A percentile compares a stretch with the other conserved stretches of the same genome.
Evolutionary conservation across 2,797 vertebrate genomes (phyloP).

Genomic region (Pseudochirops corinnae): DNA sequence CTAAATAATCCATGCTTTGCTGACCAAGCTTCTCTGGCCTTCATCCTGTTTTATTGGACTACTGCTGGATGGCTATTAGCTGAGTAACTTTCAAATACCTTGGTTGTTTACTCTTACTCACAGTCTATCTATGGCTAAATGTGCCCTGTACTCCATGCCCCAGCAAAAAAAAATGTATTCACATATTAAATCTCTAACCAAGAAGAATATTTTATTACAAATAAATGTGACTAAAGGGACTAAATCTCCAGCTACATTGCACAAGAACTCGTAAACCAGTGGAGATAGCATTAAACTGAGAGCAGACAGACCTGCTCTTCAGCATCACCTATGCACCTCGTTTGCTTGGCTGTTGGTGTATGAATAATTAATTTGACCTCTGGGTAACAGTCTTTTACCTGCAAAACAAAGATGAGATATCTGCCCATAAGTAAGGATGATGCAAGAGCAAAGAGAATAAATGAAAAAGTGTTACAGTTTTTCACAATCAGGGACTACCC

Average conservation of each 20-base stretch:
- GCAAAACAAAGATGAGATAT: neutral
- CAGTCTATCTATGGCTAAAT: slow-evolving; percentile 26
- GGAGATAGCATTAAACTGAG: neutral
- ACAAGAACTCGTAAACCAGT: neutral
- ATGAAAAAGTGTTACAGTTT: neutral
- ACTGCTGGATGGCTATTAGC: slow-evolving; percentile 61
- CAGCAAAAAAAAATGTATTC: neutral
- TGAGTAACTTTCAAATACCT: slow-evolving; percentile 50
- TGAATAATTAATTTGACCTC: neutral
- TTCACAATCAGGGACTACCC: neutral
- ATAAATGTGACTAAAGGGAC: slow-evolving; percentile 44
- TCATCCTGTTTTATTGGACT: slow-evolving; percentile 68
- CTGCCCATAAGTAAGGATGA: neutral
- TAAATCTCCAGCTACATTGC: neutral
- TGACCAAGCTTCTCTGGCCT: slow-evolving; percentile 77
- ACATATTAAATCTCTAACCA: slow-evolving; percentile 8
- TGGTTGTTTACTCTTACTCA: slow-evolving; percentile 53
- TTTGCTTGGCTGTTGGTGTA: neutral
- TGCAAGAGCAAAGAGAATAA: neutral
- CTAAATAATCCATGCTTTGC: slow-evolving; percentile 76
- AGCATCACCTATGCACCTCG: neutral
- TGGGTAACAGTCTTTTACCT: neutral
- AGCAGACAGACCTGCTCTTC: neutral
- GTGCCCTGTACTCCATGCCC: neutral
- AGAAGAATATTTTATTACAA: slow-evolving; percentile 46